Evolutionary conservation across 2,113 vertebrate species (phyloP), one percentile per base, ranked within the genome.

Genomic region (Phoxinus phoxinus): DNA sequence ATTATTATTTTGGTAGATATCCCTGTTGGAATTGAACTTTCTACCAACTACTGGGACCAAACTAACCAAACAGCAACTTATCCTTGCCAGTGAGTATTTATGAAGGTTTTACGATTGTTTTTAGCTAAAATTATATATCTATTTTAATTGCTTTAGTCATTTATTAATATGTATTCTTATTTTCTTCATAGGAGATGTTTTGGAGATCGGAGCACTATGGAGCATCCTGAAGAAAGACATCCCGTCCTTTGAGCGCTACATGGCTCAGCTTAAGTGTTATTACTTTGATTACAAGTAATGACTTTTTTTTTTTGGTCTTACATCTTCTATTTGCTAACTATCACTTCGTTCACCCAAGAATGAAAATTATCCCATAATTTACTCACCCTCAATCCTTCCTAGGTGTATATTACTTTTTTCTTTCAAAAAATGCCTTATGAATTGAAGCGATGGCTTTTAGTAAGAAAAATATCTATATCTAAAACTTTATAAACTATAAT

Each of bases 201-300:
- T 98, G 90, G 97, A 98, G 92, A 98, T 98, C 0, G 97, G 97
- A 71, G 97, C 97, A 2, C 92, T 97, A 87, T 98, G 97, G 97
- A 97, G 96, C 85, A 98, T 98, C 89, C 92, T 97, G 6, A 96
- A 97, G 92, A 98, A 98, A 88, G 97, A 98, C 92, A 98, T 98
- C 89, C 97, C 97, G 0, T 96, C 97, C 41, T 98, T 97, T 87
- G 97, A 97, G 90, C 93, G 97, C 92, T 98, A 98, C 91, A 98
- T 98, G 96, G 97, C 97, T 1, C 97, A 98, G 90, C 95, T 98
- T 23, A 98, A 98, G 86, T 98, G 97, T 91, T 98, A 98, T 93
- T 98, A 98, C 92, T 98, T 98, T 89, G 97, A 98, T 90, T 98
- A 98, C 95, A 97, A 97, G 97, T 98, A 95, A 95, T 93, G 19